Base-by-base conservation (phyloP, 2,113 vertebrate species). In the Pteropus alecto region DNA sequence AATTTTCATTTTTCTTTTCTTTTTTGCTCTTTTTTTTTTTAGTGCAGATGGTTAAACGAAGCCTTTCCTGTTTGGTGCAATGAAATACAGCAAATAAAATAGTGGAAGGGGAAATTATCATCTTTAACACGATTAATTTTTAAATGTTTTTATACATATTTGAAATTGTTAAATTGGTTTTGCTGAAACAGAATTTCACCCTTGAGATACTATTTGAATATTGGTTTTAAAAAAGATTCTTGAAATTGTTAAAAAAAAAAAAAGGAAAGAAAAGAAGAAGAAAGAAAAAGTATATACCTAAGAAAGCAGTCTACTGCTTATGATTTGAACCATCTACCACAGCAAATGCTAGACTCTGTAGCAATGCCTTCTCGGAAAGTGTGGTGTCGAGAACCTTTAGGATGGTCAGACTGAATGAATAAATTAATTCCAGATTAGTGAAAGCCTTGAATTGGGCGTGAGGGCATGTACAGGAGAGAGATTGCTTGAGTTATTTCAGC, bases 91-190 rank as follows among this genome's bases (percentile, higher is more conserved):
- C 97, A 98, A 98, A 96, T 51, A 51, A 51, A 4, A 51, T 51
- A 58, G 96, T 96, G 26, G 77, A 60, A 94, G 90, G 95, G 93
- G 96, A 98, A 97, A 86, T 97, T 98, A 98, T 98, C 97, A 90
- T 97, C 96, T 98, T 97, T 98, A 98, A 84, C 83, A 95, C 96
- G 96, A 98, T 98, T 98, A 97, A 98, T 98, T 98, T 99, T 98
- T 98, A 98, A 96, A 98, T 98, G 98, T 98, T 99, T 99, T 99
- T 99, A 98, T 98, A 98, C 98, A 98, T 98, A 98, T 14, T 51
- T 51, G 48, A 51, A 98, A 98, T 98, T 98, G 98, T 98, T 98
- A 97, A 98, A 98, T 95, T 87, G 48, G 97, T 98, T 99, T 98
- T 98, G 97, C 98, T 98, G 98, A 98, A 98, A 98, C 90, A 98